phyloP scores from a whole-genome alignment of 1,140 invertebrate genomes.

The Megathymus violae region DNA sequence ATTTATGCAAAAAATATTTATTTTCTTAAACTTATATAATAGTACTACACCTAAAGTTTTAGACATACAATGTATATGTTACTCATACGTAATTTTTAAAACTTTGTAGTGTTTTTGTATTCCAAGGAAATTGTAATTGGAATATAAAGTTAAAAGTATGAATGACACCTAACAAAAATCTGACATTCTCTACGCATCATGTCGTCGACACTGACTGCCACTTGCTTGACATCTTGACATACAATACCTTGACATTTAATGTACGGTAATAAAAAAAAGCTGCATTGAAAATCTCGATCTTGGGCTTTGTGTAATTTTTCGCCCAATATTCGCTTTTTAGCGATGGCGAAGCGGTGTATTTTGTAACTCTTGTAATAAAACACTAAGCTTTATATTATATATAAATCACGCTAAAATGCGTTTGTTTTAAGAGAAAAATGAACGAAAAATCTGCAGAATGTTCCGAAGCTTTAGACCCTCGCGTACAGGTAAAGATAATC shows the following conservation, averaged over 20 bases:
- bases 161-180: too few relatives aligned
- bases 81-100: too few relatives aligned
- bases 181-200: too few relatives aligned
- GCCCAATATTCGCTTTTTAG: constrained; percentile 51
- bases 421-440: constrained; percentile 71
- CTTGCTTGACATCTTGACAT: not conserved
- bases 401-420: constrained; percentile 63
- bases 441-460: constrained; percentile 77
- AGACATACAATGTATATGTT: too few relatives aligned
- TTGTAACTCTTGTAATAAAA: constrained; percentile 43
- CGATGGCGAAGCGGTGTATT: constrained; percentile 44
- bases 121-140: too few relatives aligned
- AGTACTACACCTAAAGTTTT: too few relatives aligned
- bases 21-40: too few relatives aligned
- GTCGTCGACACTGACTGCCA: not conserved
- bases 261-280: constrained; percentile 24
- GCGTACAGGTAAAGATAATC: constrained; percentile 84
- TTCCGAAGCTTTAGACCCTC: constrained; percentile 83
- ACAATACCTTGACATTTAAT: constrained; percentile 10
- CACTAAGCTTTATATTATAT: constrained; percentile 45
- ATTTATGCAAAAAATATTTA: too few relatives aligned
- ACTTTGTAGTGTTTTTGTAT: too few relatives aligned
- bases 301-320: constrained; percentile 42
- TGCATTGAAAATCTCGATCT: constrained; percentile 14
- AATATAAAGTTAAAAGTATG: too few relatives aligned